Conservation (phyloP, 2,888 invertebrate genomes). For the Lamellibrachia columna region DNA sequence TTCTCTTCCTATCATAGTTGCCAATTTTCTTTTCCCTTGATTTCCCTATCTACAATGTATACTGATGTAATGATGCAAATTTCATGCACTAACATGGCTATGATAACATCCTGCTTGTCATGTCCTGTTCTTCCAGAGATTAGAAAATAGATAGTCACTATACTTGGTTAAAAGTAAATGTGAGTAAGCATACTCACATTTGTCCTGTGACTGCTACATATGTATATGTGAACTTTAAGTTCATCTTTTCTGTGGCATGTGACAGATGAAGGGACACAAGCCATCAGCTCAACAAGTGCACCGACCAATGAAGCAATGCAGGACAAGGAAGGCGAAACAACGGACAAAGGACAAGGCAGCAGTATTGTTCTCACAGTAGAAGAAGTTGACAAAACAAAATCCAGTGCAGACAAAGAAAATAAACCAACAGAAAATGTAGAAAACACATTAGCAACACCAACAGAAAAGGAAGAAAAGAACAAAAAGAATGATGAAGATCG, state of each 20-base stretch:
- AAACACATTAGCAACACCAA: neutral
- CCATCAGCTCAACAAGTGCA: neutral
- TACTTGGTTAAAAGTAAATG: too few relatives aligned
- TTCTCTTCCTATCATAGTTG: too few relatives aligned
- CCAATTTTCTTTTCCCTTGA: too few relatives aligned
- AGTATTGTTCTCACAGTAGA: neutral
- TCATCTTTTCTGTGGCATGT: neutral
- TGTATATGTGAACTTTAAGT: neutral
- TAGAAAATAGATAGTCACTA: too few relatives aligned
- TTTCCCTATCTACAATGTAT: too few relatives aligned
- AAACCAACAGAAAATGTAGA: neutral
- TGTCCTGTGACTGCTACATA: neutral
- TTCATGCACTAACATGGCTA: too few relatives aligned
- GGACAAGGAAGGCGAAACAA: neutral
- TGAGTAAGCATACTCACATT: neutral
- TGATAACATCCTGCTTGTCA: too few relatives aligned
- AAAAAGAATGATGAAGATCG: slow-evolving; percentile 4
- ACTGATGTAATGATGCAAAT: too few relatives aligned
- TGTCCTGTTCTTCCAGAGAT: too few relatives aligned
- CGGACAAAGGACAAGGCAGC: neutral
- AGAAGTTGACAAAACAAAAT: neutral
- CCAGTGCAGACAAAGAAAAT: neutral
- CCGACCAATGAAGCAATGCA: neutral
- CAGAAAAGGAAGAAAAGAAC: slow-evolving; percentile 3
- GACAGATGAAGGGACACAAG: neutral